Percentiles rank a stretch among this genome's conserved stretches.
phyloP scores from a whole-genome alignment of 2,888 invertebrate genomes.

The Philaethria dido region DNA sequence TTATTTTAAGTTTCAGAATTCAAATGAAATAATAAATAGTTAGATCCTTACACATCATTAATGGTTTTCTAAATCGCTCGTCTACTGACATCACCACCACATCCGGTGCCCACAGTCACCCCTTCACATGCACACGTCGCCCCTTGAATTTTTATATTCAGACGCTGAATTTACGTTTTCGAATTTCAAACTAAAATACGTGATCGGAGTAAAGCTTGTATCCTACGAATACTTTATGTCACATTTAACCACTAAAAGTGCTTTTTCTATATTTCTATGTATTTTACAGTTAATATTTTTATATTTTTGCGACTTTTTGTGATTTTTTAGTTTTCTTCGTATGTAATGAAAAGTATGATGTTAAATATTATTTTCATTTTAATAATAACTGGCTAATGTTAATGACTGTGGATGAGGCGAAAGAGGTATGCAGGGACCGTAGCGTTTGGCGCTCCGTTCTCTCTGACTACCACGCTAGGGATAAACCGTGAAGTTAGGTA shows the following conservation, averaged over 20 bases:
- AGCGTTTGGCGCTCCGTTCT: too few relatives aligned
- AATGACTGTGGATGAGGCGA: too few relatives aligned
- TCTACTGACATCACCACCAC: conserved; percentile 30
- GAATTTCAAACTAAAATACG: conserved; percentile 71
- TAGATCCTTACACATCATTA: neutral
- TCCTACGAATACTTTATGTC: conserved; percentile 60
- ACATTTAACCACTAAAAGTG: conserved; percentile 54
- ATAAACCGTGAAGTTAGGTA: too few relatives aligned
- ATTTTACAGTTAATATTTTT: conserved; percentile 8
- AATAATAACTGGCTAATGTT: too few relatives aligned
- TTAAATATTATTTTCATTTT: neutral
- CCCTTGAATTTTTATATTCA: conserved; percentile 69
- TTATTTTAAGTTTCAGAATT: neutral
- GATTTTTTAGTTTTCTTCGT: neutral
- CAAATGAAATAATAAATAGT: neutral
- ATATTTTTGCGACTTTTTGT: conserved; percentile 1
- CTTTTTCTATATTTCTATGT: conserved; percentile 43
- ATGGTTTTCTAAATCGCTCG: conserved; percentile 33
- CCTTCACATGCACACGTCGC: conserved; percentile 54
- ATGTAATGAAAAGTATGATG: neutral
- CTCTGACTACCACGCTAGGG: too few relatives aligned
- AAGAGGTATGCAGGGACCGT: too few relatives aligned
- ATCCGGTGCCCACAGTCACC: conserved; percentile 50
- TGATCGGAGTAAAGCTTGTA: conserved; percentile 65
- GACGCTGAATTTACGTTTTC: conserved; percentile 73